These are phyloP conservation scores for Pasiphila rectangulata DNA, from an alignment of 2,888 invertebrate genomes.

Conservation along the genomic window DNA sequence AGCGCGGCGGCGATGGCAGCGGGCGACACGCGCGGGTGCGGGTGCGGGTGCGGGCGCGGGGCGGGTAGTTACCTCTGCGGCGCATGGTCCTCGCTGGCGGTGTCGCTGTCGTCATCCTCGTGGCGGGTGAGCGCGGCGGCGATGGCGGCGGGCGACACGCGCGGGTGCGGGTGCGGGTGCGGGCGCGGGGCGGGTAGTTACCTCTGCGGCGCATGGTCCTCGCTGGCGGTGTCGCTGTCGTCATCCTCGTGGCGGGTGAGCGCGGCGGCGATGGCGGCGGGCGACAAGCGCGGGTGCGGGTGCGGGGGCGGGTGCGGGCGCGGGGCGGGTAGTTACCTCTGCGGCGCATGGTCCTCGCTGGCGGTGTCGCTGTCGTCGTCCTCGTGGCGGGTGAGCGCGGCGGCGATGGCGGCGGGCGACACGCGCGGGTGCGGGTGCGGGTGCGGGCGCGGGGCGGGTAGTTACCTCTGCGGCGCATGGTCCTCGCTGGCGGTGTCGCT, in stretches of 20 bases:
- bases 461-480: slow-evolving; percentile 45
- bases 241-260: slow-evolving; percentile 60
- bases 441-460: slow-evolving; percentile 51
- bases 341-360: slow-evolving; percentile 48
- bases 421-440: slow-evolving; percentile 82
- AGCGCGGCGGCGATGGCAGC: slow-evolving; percentile 56
- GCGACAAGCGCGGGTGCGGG: slow-evolving; percentile 68
- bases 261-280: slow-evolving; percentile 51
- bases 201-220: slow-evolving; percentile 47
- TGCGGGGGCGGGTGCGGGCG: slow-evolving; percentile 83
- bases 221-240: slow-evolving; percentile 53
- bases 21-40: slow-evolving; percentile 65
- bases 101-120: slow-evolving; percentile 59
- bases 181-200: slow-evolving; percentile 37
- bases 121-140: slow-evolving; percentile 63
- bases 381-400: slow-evolving; percentile 64
- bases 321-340: slow-evolving; percentile 52
- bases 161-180: slow-evolving; percentile 83
- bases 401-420: slow-evolving; percentile 41
- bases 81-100: slow-evolving; percentile 46
- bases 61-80: slow-evolving; percentile 45
- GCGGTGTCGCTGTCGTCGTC: slow-evolving; percentile 55
- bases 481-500: slow-evolving; percentile 51
- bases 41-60: slow-evolving; percentile 81
- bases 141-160: slow-evolving; percentile 35